These are phyloP conservation scores for Hestina assimilis DNA, from an alignment of 1,140 invertebrate genomes.

Conservation along the genomic window DNA sequence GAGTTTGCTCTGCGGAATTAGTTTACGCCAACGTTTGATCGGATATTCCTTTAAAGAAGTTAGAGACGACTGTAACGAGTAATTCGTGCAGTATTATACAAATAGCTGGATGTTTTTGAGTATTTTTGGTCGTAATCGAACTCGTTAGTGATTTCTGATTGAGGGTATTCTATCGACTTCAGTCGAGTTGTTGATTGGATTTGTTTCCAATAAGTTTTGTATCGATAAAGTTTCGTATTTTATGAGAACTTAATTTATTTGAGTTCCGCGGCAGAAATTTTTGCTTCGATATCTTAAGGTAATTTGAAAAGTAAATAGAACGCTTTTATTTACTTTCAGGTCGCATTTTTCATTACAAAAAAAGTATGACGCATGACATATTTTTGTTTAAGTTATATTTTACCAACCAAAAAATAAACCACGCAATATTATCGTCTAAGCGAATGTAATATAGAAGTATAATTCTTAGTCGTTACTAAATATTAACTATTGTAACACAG, in stretches of 20 bases:
- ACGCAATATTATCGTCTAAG: too few species aligned
- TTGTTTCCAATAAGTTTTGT: constrained; percentile 28
- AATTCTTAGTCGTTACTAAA: too few species aligned
- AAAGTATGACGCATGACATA: too few species aligned
- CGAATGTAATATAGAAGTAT: too few species aligned
- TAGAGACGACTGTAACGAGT: constrained; percentile 50
- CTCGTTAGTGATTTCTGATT: constrained; percentile 40
- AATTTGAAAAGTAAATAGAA: too few species aligned
- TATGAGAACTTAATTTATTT: constrained; percentile 11
- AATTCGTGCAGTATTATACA: constrained; percentile 58
- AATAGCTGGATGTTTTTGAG: constrained; percentile 39
- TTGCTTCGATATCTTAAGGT: too few species aligned
- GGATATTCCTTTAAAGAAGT: constrained; percentile 74
- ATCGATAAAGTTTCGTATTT: constrained; percentile 8
- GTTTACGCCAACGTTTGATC: constrained; percentile 74
- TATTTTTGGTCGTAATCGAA: constrained; percentile 51
- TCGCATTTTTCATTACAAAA: too few species aligned
- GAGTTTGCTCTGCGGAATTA: constrained; percentile 72
- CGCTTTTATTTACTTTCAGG: too few species aligned
- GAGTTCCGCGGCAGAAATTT: not conserved
- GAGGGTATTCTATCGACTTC: constrained; percentile 27
- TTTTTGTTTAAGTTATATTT: too few species aligned
- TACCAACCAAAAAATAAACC: too few species aligned
- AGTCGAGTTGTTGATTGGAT: constrained; percentile 17
- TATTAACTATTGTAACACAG: too few species aligned